These are phyloP conservation scores for Aphidius colemani DNA, from an alignment of 2,888 invertebrate species.

Conservation along the genomic window DNA sequence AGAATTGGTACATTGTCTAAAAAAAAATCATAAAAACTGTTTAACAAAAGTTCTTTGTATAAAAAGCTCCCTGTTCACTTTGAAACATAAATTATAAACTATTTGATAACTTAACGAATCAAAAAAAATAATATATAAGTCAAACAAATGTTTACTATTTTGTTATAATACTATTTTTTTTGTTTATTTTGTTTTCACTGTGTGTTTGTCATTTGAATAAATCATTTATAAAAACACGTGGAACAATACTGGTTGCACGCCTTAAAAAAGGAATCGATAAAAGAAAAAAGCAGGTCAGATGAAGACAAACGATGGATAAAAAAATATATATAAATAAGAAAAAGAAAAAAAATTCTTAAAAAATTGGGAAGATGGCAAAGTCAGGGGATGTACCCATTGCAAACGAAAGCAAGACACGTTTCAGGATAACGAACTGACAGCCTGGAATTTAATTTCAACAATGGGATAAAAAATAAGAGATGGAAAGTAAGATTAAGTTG, in stretches of 20 bases:
- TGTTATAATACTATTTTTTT: not conserved
- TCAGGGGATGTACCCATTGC: constrained; percentile 29
- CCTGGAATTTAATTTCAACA: constrained; percentile 36
- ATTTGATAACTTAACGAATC: no score
- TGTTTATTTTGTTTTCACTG: constrained; percentile 1
- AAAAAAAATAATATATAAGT: no score
- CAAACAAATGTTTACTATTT: no score
- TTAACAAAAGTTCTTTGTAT: no score
- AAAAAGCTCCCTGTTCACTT: no score
- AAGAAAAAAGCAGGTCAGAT: constrained; percentile 11
- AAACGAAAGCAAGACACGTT: constrained; percentile 37
- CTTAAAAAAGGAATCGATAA: constrained; percentile 1
- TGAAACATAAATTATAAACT: no score
- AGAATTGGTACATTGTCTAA: no score
- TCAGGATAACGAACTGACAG: constrained; percentile 37
- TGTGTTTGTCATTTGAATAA: no score
- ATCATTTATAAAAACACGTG: no score
- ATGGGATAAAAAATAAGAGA: not conserved
- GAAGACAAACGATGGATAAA: constrained; percentile 10
- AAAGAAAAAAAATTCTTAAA: constrained; percentile 9
- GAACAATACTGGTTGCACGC: not conserved
- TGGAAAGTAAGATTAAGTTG: not conserved
- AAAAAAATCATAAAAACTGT: no score
- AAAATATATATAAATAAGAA: not conserved
- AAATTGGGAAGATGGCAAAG: constrained; percentile 18